Evolutionary conservation across 1,140 invertebrate genomes (phyloP).

Genomic region (Papilio xuthus): DNA sequence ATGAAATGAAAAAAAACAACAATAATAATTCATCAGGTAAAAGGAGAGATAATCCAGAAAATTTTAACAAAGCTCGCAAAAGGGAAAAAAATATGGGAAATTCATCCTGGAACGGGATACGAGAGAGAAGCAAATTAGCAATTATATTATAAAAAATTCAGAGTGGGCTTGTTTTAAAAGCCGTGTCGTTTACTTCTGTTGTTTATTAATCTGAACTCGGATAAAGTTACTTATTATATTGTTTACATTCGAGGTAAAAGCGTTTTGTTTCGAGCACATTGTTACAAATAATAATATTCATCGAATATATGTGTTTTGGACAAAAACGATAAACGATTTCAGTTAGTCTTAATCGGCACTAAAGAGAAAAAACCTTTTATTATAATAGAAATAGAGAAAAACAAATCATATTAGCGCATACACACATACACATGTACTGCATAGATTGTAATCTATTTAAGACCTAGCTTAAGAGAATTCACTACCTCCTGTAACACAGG

Average conservation of each 20-base stretch:
- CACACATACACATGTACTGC: too few relatives aligned
- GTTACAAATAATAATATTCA: slow-evolving; percentile 39
- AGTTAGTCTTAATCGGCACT: too few relatives aligned
- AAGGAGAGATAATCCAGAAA: slow-evolving; percentile 68
- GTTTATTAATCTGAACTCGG: slow-evolving; percentile 48
- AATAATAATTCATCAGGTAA: slow-evolving; percentile 76
- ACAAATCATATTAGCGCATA: too few relatives aligned
- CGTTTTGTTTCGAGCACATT: slow-evolving; percentile 28
- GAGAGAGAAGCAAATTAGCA: slow-evolving; percentile 70
- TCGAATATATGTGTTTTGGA: too few relatives aligned
- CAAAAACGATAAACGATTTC: too few relatives aligned
- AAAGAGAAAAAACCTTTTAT: too few relatives aligned
- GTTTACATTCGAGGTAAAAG: background rate
- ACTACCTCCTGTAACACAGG: too few relatives aligned
- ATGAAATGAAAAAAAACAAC: slow-evolving; percentile 57
- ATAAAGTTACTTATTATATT: slow-evolving; percentile 30
- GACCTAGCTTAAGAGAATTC: too few relatives aligned
- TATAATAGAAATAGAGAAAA: too few relatives aligned
- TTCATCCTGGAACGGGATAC: slow-evolving; percentile 56
- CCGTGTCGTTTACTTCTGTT: slow-evolving; percentile 55
- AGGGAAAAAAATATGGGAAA: slow-evolving; percentile 47
- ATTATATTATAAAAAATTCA: slow-evolving; percentile 68
- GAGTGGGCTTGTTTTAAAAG: slow-evolving; percentile 58
- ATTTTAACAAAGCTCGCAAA: slow-evolving; percentile 64
- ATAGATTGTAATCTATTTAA: too few relatives aligned